Evolutionary conservation across 2,113 vertebrate species (phyloP).

Genomic region (Epinephelus lanceolatus): DNA sequence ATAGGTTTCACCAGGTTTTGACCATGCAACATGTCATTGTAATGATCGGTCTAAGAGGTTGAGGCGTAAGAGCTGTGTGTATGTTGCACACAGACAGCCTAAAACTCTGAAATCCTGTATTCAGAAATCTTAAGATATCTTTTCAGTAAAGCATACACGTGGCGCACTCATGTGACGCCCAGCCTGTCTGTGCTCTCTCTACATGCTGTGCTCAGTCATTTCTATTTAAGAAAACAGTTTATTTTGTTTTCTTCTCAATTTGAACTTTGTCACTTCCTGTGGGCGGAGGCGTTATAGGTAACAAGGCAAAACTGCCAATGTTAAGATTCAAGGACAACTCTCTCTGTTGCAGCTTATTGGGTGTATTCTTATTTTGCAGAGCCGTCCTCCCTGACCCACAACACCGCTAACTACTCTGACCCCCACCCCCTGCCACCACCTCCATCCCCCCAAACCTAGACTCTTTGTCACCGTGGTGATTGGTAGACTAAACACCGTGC

Average conservation of each 20-base stretch:
- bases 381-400: constrained; percentile 43
- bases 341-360: constrained; percentile 6
- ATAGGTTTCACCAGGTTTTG: no score
- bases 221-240: neutral
- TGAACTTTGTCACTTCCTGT: constrained; percentile 53
- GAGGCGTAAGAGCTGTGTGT: no score
- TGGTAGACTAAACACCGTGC: constrained; percentile 95
- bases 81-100: neutral
- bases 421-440: constrained; percentile 29
- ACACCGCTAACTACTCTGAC: constrained; percentile 60
- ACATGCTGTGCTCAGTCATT: neutral
- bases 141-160: neutral
- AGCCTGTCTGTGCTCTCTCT: constrained; percentile 1
- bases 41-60: neutral
- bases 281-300: neutral
- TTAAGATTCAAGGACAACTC: neutral
- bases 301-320: neutral
- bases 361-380: constrained; percentile 7
- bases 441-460: constrained; percentile 78
- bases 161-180: neutral
- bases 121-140: neutral
- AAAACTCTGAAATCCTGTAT: neutral
- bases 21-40: no score
- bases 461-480: constrained; percentile 93
- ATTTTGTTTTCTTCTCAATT: constrained; percentile 36